Conservation (phyloP, 2,797 vertebrate species). For the Sardinella longiceps region DNA sequence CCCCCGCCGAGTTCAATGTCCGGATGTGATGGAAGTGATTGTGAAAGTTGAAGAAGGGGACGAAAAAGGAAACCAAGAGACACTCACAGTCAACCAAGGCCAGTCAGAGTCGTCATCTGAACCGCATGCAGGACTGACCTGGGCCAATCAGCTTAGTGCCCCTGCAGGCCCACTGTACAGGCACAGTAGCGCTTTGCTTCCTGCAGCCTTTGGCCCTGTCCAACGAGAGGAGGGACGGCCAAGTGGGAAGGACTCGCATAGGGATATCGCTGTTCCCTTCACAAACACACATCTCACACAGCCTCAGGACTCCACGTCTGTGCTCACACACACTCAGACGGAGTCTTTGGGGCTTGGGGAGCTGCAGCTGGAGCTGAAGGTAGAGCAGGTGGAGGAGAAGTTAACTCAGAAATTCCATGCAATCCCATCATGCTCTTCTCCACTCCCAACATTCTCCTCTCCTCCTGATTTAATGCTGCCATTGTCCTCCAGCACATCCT, state of each 20-base stretch:
- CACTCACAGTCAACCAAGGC: not conserved
- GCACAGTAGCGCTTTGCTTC: not conserved
- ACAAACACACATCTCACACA: not conserved
- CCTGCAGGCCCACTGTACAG: not conserved
- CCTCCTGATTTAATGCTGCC: not conserved
- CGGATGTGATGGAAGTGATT: not conserved
- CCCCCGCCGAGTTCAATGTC: not conserved
- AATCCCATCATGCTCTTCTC: not conserved
- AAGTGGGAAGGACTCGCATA: not conserved
- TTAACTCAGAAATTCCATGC: not conserved
- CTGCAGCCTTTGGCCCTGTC: not conserved
- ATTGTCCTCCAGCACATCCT: not conserved
- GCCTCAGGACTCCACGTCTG: not conserved
- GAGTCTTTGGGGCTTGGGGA: not conserved
- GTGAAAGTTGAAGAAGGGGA: not conserved
- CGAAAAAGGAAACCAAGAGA: not conserved
- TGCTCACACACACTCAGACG: not conserved
- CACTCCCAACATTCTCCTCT: not conserved
- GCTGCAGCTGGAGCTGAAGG: conserved; percentile 6
- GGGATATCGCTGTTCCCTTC: not conserved
- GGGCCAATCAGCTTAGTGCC: not conserved
- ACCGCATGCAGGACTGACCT: not conserved
- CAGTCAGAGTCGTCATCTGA: not conserved
- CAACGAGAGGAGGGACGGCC: not conserved
- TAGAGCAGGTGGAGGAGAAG: not conserved